Evolutionary conservation across 64 coral and sea anemone genomes (phyloP), one percentile per base, ranked within the genome.

Genomic region (Montipora capricornis): DNA sequence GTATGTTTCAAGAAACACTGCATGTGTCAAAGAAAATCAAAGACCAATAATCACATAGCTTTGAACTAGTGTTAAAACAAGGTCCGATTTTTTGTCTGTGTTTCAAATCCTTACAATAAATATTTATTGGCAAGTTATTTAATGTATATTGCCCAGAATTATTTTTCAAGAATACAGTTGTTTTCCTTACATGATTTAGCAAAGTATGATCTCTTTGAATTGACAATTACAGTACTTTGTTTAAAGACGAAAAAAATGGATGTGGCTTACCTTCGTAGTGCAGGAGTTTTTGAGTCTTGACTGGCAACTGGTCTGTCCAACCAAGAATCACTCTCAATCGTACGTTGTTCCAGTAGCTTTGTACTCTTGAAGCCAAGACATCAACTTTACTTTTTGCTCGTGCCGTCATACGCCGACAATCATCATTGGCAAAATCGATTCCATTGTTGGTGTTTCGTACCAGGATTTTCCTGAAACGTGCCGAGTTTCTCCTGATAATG

Each of bases 331-430:
- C 98, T 45, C 89, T 94, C 2, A 99, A 47, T 13, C 37, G 85
- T 10, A 59, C 76, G 44, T 87, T 82, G 20, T 20, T 52, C 98
- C 98, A 99, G 1, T 77, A 57, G 4, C 20, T 16, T 20, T 3
- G 75, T 0, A 96, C 95, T 80, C 93, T 87, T 3, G 95, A 85
- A 12, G 84, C 98, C 15, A 99, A 26, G 1, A 94, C 92, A 62
- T 99, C 98, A 0, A 99, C 49, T 45, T 99, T 99, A 19, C 95
- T 99, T 46, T 99, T 99, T 16, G 89, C 92, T 29, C 98, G 88
- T 5, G 98, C 92, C 8, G 98, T 99, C 88, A 96, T 99, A 49
- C 95, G 92, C 10, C 92, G 87, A 62, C 94, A 96, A 51, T 99
- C 95, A 15, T 99, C 98, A 50, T 96, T 96, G 0, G 59, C 52